Base-by-base conservation (phyloP, 2,888 invertebrate species). In the Entomobrya multifasciata region DNA sequence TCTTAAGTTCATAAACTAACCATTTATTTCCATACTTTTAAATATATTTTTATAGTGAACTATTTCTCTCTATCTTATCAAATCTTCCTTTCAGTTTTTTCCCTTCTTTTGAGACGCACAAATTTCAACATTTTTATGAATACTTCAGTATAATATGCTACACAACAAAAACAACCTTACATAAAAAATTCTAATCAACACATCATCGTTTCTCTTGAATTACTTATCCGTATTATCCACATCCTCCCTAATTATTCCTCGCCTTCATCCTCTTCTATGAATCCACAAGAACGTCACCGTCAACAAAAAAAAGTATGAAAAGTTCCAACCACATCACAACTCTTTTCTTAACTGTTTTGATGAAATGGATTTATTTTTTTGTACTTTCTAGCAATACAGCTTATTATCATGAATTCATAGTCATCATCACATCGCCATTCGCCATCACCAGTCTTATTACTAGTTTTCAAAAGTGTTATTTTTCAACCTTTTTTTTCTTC, bases 161-260 rank as follows among this genome's bases (percentile, higher is more conserved):
- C n/a, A n/a, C n/a, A n/a, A n/a, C n/a, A 36, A 36, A 36, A 6
- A 36, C 36, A 36, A 36, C 5, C 36, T 74, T 52, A 36, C 72
- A 52, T 17, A 25, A 27, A 49, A 30, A 49, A 25, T 67, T 22
- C 44, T 30, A 15, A 52, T 74, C 52, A 41, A 44, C 27, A n/a
- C n/a, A 74, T 70, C 30, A 74, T 74, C 49, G 52, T 74, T 74
- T 74, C 72, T 27, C 49, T 30, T 74, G 72, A 74, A 74, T 74
- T 74, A 74, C 72, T 74, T 74, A 74, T 74, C 72, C 52, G 52
- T 74, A 70, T 15, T 47, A 52, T 74, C 49, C 47, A 20, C 52
- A 10, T 74, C 72, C 72, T 67, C 72, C 72, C 72, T 74, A 74
- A 74, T 74, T 74, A 74, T 74, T 74, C 52, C 72, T 74, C 52